Evolutionary conservation across 2,888 invertebrate genomes (phyloP).

Genomic region (Pseudococcus viburni): DNA sequence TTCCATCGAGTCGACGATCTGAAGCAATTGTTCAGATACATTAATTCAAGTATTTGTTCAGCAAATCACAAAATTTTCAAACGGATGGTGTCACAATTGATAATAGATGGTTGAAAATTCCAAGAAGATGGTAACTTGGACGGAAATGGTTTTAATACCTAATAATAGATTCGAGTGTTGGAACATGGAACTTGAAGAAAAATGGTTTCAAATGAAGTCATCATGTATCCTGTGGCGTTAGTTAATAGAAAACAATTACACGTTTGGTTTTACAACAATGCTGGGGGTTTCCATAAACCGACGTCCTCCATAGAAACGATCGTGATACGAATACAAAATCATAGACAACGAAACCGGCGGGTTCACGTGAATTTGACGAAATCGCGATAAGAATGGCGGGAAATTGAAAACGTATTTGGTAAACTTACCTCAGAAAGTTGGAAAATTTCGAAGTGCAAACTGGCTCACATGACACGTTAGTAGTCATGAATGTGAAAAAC

Average conservation of each 20-base stretch:
- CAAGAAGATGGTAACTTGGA: too few species aligned
- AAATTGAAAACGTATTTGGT: background rate
- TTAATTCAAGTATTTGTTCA: too few species aligned
- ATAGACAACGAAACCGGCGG: background rate
- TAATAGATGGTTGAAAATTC: background rate
- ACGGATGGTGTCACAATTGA: too few species aligned
- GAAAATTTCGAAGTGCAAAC: conserved; percentile 5
- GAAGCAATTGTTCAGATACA: too few species aligned
- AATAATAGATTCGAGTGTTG: background rate
- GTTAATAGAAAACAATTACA: conserved; percentile 8
- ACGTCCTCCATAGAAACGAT: background rate
- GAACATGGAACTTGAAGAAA: background rate
- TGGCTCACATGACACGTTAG: conserved; percentile 30
- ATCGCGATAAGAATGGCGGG: background rate
- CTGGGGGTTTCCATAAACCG: background rate
- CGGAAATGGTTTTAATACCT: too few species aligned
- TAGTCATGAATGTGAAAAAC: background rate
- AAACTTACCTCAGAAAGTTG: conserved; percentile 34
- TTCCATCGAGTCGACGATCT: too few species aligned
- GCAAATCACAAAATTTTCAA: too few species aligned
- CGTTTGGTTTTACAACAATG: background rate
- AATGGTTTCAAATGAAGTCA: background rate
- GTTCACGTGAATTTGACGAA: background rate
- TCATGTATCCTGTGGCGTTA: conserved; percentile 33
- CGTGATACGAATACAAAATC: background rate